A percentile compares a stretch with the other conserved stretches of the same genome.
These are phyloP conservation scores for Procambarus virginalis DNA, from an alignment of 1,140 invertebrate genomes.

Conservation along the genomic window DNA sequence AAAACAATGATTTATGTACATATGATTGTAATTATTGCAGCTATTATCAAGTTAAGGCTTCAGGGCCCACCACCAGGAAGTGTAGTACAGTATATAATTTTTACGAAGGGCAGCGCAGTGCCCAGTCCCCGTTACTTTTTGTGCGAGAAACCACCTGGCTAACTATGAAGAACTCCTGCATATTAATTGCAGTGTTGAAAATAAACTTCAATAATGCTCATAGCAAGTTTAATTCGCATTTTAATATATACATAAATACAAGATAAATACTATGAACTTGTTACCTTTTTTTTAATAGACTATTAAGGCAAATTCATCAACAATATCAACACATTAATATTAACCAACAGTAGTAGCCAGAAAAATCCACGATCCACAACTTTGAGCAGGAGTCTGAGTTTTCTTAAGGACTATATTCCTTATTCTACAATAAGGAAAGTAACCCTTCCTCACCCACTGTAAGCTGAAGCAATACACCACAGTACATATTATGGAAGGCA, in stretches of 20 bases:
- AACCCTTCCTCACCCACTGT: constrained; percentile 1
- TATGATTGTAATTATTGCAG: too few species aligned
- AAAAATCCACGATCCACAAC: constrained; percentile 13
- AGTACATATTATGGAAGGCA: constrained; percentile 21
- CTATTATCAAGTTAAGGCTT: too few species aligned
- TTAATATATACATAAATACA: constrained; percentile 60
- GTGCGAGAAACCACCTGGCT: too few species aligned
- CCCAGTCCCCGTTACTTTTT: too few species aligned
- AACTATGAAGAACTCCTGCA: too few species aligned
- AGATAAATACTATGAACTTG: constrained; percentile 56
- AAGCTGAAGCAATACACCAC: constrained; percentile 26
- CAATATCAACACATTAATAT: constrained; percentile 49
- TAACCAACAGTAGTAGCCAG: constrained; percentile 38
- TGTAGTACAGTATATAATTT: too few species aligned
- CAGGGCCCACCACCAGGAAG: too few species aligned
- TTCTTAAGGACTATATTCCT: not conserved
- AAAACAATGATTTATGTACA: too few species aligned
- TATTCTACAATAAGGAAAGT: not conserved
- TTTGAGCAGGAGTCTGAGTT: constrained; percentile 48
- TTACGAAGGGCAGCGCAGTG: too few species aligned
- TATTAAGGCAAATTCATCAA: constrained; percentile 63
- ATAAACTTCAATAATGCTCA: constrained; percentile 27
- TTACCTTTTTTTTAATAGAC: constrained; percentile 55
- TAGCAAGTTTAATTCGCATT: constrained; percentile 57
- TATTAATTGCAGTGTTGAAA: not conserved